Conservation (phyloP, 2,113 vertebrate species). For the Neogale vison region DNA sequence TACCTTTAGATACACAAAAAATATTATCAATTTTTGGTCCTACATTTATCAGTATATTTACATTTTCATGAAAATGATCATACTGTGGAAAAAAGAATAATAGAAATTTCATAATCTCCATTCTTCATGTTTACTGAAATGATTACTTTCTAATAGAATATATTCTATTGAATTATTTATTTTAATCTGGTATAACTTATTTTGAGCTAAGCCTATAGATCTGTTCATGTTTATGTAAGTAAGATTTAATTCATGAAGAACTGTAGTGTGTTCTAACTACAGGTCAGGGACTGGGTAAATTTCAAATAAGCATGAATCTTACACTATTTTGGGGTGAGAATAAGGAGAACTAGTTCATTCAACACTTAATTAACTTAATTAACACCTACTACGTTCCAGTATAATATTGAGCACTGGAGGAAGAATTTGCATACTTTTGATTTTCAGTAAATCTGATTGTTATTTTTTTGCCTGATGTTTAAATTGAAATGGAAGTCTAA, state of each 20-base stretch:
- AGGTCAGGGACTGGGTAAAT: neutral
- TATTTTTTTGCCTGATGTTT: neutral
- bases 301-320: conserved; percentile 18
- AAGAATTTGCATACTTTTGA: neutral
- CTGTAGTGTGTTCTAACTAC: neutral
- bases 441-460: conserved; percentile 33
- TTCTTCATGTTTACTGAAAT: conserved; percentile 21
- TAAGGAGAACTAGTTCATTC: neutral
- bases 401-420: neutral
- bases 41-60: neutral
- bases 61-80: conserved; percentile 1
- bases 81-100: neutral
- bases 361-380: neutral
- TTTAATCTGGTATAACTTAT: conserved; percentile 23
- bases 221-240: neutral
- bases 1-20: neutral
- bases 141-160: neutral
- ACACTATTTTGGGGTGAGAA: neutral
- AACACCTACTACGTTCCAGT: neutral
- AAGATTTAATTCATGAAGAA: neutral
- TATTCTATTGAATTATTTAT: neutral
- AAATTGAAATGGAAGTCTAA: neutral
- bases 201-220: neutral
- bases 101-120: neutral
- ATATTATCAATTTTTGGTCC: neutral